Conservation (phyloP, 2,797 vertebrate species). For the Agapornis canus region DNA sequence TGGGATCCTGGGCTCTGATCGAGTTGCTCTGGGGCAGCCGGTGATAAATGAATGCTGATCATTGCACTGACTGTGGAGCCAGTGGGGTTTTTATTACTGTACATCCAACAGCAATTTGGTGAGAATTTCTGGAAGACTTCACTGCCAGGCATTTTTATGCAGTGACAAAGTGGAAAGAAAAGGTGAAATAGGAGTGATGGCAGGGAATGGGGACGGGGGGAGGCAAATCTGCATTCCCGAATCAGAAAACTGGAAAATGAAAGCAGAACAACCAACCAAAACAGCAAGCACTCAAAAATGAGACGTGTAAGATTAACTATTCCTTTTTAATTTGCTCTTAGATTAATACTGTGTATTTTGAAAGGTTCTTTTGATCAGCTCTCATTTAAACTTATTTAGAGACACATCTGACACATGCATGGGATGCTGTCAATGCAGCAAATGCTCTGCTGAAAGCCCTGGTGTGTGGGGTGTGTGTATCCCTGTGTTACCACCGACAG, state of each 20-base stretch:
- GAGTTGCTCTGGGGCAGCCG: conserved; percentile 1
- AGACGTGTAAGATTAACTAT: neutral
- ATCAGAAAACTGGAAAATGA: neutral
- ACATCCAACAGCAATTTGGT: conserved; percentile 10
- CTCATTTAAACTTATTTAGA: neutral
- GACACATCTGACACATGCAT: neutral
- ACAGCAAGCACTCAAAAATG: neutral
- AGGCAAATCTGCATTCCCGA: neutral
- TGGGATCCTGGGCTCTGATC: neutral
- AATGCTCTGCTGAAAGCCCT: neutral
- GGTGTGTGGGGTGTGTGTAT: fast-evolving
- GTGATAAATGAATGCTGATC: conserved; percentile 23
- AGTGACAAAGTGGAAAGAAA: neutral
- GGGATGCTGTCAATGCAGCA: neutral
- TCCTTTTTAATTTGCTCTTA: neutral
- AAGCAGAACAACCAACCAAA: neutral
- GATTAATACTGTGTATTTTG: neutral
- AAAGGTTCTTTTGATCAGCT: neutral
- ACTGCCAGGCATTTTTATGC: neutral
- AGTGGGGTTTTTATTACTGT: conserved; percentile 15
- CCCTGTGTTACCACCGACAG: neutral
- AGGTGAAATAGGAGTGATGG: neutral
- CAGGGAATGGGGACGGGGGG: neutral
- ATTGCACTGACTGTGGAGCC: neutral
- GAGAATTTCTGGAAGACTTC: conserved; percentile 13